A percentile compares a stretch with the other conserved stretches of the same genome.
phyloP scores from a whole-genome alignment of 2,888 invertebrate genomes.

The Xestia sexstrigata region DNA sequence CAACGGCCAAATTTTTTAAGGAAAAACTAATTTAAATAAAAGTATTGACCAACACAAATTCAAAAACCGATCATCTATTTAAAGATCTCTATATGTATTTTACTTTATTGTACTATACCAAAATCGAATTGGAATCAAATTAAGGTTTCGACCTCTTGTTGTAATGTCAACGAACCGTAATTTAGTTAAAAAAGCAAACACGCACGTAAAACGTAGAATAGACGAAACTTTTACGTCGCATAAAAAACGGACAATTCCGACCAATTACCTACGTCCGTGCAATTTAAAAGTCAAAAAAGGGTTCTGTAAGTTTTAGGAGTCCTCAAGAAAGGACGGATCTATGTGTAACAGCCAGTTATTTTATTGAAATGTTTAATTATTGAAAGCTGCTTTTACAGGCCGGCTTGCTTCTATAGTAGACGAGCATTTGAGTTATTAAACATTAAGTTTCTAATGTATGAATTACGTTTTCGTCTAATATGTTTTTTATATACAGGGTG shows the following conservation, averaged over 20 bases:
- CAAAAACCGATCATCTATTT: not conserved
- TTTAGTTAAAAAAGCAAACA: constrained; percentile 12
- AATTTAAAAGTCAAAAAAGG: constrained; percentile 26
- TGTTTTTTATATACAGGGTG: no score
- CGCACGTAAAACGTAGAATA: constrained; percentile 1
- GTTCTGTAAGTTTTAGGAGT: not conserved
- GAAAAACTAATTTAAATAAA: not conserved
- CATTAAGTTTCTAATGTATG: no score
- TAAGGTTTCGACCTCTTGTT: not conserved
- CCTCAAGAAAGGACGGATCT: not conserved
- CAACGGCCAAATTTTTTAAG: not conserved
- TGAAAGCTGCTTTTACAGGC: not conserved
- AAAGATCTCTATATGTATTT: not conserved
- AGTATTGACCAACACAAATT: not conserved
- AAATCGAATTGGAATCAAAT: constrained; percentile 2
- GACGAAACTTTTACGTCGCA: not conserved
- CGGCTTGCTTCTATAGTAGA: no score
- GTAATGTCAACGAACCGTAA: constrained; percentile 2
- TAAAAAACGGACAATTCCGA: constrained; percentile 12
- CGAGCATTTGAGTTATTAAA: not conserved
- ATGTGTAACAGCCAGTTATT: not conserved
- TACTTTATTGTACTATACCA: not conserved
- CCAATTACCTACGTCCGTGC: constrained; percentile 5
- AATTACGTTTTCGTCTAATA: no score
- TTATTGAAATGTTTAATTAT: not conserved